Evolutionary conservation across 1,140 invertebrate genomes (phyloP).

Genomic region (Streblospio benedicti): DNA sequence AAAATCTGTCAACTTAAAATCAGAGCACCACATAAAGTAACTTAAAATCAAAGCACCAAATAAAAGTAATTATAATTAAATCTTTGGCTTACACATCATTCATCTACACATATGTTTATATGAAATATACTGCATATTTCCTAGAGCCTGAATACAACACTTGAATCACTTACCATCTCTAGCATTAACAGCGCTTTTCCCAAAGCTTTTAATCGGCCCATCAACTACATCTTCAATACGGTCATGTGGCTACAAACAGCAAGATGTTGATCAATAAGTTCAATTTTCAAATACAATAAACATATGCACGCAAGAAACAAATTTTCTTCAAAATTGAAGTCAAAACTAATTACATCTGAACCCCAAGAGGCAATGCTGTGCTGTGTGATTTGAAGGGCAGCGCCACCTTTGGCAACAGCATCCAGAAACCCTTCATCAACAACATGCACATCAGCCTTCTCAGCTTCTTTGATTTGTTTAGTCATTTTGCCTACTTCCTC

Average conservation of each 20-base stretch:
- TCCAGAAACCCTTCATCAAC: conserved; percentile 70
- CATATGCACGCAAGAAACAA: not conserved
- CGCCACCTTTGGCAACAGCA: conserved; percentile 44
- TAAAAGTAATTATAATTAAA: not conserved
- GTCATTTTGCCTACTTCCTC: conserved; percentile 62
- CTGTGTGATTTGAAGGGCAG: conserved; percentile 54
- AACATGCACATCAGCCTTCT: conserved; percentile 66
- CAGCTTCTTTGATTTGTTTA: conserved; percentile 59
- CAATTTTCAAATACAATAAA: too few species aligned
- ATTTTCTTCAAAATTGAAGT: not conserved
- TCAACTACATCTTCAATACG: not conserved
- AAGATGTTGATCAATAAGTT: too few species aligned
- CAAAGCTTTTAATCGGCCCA: conserved; percentile 27
- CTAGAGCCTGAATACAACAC: too few species aligned
- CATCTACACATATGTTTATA: too few species aligned
- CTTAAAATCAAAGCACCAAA: too few species aligned
- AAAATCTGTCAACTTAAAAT: not conserved
- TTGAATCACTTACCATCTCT: too few species aligned
- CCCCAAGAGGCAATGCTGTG: conserved; percentile 74
- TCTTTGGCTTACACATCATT: not conserved
- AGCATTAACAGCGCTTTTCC: too few species aligned
- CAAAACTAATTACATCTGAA: conserved; percentile 55
- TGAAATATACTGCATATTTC: too few species aligned
- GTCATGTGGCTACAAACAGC: not conserved
- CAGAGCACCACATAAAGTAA: too few species aligned